These are phyloP conservation scores for Meleagris gallopavo DNA, from an alignment of 2,113 vertebrate species.

Conservation along the genomic window DNA sequence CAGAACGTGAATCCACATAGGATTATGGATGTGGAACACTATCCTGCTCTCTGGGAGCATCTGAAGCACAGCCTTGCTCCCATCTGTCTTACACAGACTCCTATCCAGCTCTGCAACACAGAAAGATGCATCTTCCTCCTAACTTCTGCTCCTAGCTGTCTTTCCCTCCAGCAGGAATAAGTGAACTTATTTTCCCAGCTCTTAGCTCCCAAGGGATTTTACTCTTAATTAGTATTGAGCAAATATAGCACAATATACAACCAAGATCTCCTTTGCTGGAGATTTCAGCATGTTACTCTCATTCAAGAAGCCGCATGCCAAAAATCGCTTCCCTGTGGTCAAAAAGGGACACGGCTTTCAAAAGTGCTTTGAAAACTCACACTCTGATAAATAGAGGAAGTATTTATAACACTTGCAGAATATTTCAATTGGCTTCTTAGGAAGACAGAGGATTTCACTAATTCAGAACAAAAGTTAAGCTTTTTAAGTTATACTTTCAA, in stretches of 20 bases:
- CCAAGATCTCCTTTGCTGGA: not conserved
- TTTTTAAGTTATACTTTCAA: conserved; percentile 12
- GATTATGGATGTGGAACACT: accelerated
- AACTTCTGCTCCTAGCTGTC: not conserved
- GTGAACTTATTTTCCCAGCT: not conserved
- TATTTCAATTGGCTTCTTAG: conserved; percentile 21
- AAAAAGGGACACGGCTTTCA: not conserved
- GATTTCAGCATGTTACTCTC: not conserved
- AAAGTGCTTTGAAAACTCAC: conserved; percentile 12
- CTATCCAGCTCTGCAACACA: not conserved
- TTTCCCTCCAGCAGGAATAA: not conserved
- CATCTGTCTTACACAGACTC: not conserved
- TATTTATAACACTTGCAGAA: not conserved
- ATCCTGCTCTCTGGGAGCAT: not conserved
- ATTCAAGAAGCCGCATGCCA: not conserved
- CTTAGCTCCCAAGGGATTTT: not conserved
- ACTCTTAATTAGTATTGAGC: conserved; percentile 8
- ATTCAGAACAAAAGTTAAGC: not conserved
- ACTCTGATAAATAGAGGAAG: not conserved
- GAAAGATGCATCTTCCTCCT: not conserved
- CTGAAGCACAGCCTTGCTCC: not conserved
- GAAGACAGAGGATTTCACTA: not conserved
- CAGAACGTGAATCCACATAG: not conserved
- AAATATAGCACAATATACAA: not conserved
- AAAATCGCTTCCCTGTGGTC: not conserved